Percentiles rank a stretch among this genome's conserved stretches.
Evolutionary conservation across 2,113 vertebrate genomes (phyloP).

Genomic region (Nibea coibor): DNA sequence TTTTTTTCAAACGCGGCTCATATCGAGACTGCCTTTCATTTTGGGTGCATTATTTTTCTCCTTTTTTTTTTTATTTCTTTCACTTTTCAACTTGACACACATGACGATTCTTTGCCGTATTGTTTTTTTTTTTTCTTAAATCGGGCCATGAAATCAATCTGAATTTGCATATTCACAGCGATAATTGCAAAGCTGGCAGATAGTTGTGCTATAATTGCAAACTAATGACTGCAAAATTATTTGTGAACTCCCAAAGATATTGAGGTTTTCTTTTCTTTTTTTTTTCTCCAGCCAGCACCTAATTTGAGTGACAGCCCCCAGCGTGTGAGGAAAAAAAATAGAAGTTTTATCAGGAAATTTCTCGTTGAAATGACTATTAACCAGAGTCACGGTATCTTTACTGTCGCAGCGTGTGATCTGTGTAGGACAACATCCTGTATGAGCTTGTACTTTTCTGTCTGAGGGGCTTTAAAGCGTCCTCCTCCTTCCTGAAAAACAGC

Average conservation of each 20-base stretch:
- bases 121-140: constrained; percentile 75
- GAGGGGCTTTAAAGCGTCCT: constrained; percentile 22
- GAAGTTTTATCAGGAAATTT: constrained; percentile 38
- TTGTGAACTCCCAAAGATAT: constrained; percentile 56
- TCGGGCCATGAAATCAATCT: constrained; percentile 76
- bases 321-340: constrained; percentile 46
- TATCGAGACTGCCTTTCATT: constrained; percentile 32
- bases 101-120: constrained; percentile 55
- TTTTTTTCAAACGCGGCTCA: constrained; percentile 85
- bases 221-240: constrained; percentile 75
- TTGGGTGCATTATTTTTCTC: constrained; percentile 29
- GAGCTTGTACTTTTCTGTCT: constrained; percentile 22
- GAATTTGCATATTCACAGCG: constrained; percentile 87
- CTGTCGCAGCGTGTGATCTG: constrained; percentile 58
- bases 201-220: constrained; percentile 79
- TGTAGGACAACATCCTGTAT: constrained; percentile 67
- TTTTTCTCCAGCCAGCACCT: neutral
- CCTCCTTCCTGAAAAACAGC: constrained; percentile 29
- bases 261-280: constrained; percentile 19
- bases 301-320: constrained; percentile 49
- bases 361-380: constrained; percentile 45
- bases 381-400: constrained; percentile 50
- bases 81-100: constrained; percentile 59
- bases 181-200: constrained; percentile 79
- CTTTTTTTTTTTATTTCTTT: neutral